Base-by-base conservation (phyloP, 2,797 vertebrate species). In the Otus scops region DNA sequence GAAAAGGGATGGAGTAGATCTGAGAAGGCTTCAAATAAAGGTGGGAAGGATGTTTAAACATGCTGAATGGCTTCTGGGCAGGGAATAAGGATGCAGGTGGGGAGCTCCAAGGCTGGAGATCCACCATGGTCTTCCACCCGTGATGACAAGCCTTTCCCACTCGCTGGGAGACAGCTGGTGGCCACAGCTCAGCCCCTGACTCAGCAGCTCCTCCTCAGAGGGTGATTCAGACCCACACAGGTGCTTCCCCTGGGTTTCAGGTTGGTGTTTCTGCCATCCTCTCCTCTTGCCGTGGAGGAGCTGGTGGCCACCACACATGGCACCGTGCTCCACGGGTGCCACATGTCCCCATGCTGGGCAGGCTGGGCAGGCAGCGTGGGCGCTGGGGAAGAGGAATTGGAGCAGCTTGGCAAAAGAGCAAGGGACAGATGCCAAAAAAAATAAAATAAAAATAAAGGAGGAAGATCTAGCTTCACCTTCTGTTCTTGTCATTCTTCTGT, bases 361-460 rank as follows among this genome's bases (percentile, higher is more conserved):
- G 91, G 83, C 71, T 93, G 93, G 93, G 96, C 94, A 88, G 91
- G 96, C 90, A 96, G 97, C 32, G 76, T 97, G 96, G 97, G 97
- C 45, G 39, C 94, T 15, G 57, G 65, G 95, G 80, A 95, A 96
- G 88, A 94, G 97, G 96, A 96, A 87, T 28, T 43, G 13, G 76
- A 93, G 88, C 3, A 7, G 43, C 67, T 92, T 86, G 88, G 96
- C 85, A 78, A 95, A 96, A 95, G 74, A 86, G 85, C 76, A 89
- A 85, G 85, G 73, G 89, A 81, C 3, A 23, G 30, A 21, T 96
- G 95, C 91, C 94, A 97, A 90, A 77, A 80, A 71, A 57, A 47
- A 78, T 0, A 60, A 5, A 74, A 78, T 27, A 78, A 92, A 69
- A 84, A 73, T 51, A 85, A 74, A 77, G 73, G 73, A 96, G 85